Percentiles rank a stretch among this genome's conserved stretches.
Conservation (phyloP, 2,888 invertebrate species). For the Chesias legatella region DNA sequence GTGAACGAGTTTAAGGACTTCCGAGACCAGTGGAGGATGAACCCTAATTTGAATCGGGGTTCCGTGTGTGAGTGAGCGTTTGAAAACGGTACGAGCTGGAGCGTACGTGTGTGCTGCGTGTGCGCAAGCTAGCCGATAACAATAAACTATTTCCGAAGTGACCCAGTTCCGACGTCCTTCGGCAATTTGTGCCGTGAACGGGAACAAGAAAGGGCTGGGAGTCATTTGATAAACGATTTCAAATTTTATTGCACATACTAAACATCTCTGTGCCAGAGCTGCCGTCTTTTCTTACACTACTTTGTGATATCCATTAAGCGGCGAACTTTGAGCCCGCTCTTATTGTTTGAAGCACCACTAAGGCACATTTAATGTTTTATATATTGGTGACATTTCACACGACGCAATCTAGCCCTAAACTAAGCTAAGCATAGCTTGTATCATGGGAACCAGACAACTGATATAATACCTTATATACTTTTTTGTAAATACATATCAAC, state of each 20-base stretch:
- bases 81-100: slow-evolving; percentile 56
- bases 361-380: slow-evolving; percentile 30
- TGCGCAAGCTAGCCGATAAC: slow-evolving; percentile 77
- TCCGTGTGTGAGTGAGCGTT: slow-evolving; percentile 63
- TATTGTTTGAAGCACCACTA: slow-evolving; percentile 32
- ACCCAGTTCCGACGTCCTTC: slow-evolving; percentile 79
- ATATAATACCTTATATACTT: too few species aligned
- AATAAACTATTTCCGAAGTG: slow-evolving; percentile 81
- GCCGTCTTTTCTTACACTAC: slow-evolving; percentile 43
- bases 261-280: slow-evolving; percentile 48
- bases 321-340: slow-evolving; percentile 44
- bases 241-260: slow-evolving; percentile 58
- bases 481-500: too few species aligned
- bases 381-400: too few species aligned
- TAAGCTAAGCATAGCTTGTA: too few species aligned
- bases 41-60: slow-evolving; percentile 60
- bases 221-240: slow-evolving; percentile 60
- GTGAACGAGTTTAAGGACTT: slow-evolving; percentile 62
- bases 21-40: slow-evolving; percentile 60
- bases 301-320: slow-evolving; percentile 38
- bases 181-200: slow-evolving; percentile 75
- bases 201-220: slow-evolving; percentile 78
- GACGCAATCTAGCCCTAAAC: too few species aligned
- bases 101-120: slow-evolving; percentile 68
- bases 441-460: too few species aligned